Evolutionary conservation across 2,113 vertebrate species (phyloP).

Genomic region (Coracopsis vasa): DNA sequence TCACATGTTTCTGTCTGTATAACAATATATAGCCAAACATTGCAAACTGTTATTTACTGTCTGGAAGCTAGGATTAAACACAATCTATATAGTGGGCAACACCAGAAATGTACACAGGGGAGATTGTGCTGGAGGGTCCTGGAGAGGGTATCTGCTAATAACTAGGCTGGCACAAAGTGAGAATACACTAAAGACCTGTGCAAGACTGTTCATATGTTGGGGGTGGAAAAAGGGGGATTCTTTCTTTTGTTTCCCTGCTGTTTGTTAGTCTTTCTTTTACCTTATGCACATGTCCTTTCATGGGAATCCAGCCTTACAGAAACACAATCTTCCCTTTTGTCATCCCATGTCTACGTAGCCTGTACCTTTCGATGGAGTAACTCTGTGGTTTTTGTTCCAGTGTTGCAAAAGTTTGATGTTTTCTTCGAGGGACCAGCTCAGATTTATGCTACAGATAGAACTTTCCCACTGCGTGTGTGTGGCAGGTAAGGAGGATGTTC

Average conservation of each 20-base stretch:
- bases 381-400: constrained; percentile 17
- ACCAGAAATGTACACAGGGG: background rate
- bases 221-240: fast-evolving
- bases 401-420: constrained; percentile 10
- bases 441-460: constrained; percentile 45
- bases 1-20: background rate
- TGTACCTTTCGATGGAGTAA: background rate
- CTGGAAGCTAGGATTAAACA: background rate
- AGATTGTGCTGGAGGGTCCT: background rate
- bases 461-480: constrained; percentile 23
- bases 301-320: background rate
- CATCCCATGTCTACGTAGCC: background rate
- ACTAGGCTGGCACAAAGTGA: background rate
- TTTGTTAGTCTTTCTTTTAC: background rate
- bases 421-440: constrained; percentile 41
- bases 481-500: constrained; percentile 30
- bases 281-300: background rate
- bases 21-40: background rate
- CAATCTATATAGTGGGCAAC: background rate
- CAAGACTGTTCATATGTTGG: background rate
- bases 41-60: background rate
- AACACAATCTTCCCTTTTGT: background rate
- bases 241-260: background rate
- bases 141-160: background rate
- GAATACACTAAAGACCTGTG: background rate